Percentiles rank a stretch among this genome's conserved stretches.
These are phyloP conservation scores for Achroia grisella DNA, from an alignment of 1,140 invertebrate genomes.

Conservation along the genomic window DNA sequence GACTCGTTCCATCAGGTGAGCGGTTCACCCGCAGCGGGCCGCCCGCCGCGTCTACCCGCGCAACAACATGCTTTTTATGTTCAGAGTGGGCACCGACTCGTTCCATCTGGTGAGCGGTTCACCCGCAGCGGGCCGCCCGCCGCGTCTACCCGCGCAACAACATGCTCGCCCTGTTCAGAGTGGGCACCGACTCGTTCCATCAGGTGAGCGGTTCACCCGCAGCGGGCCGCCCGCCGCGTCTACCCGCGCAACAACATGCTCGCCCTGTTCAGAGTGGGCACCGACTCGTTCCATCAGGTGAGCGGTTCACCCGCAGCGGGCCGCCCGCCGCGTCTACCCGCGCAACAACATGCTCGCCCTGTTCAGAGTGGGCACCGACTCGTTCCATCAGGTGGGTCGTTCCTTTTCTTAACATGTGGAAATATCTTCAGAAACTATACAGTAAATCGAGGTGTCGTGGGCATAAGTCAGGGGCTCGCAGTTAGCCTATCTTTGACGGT, in stretches of 20 bases:
- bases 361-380: slow-evolving; percentile 76
- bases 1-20: slow-evolving; percentile 61
- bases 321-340: slow-evolving; percentile 74
- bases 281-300: slow-evolving; percentile 56
- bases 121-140: too few relatives aligned
- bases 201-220: too few relatives aligned
- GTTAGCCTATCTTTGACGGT: too few relatives aligned
- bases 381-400: slow-evolving; percentile 62
- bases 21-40: slow-evolving; percentile 72
- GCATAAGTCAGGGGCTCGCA: too few relatives aligned
- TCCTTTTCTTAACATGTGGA: too few relatives aligned
- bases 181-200: slow-evolving; percentile 62
- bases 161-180: slow-evolving; percentile 83
- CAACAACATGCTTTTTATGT: slow-evolving; percentile 83
- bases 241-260: slow-evolving; percentile 81
- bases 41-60: slow-evolving; percentile 75
- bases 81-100: slow-evolving; percentile 75
- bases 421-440: too few relatives aligned
- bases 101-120: slow-evolving; percentile 67
- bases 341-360: slow-evolving; percentile 82
- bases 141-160: slow-evolving; percentile 79
- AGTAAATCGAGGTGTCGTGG: too few relatives aligned
- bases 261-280: slow-evolving; percentile 80
- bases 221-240: slow-evolving; percentile 72
- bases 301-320: too few relatives aligned